Percentiles rank a stretch among this genome's conserved stretches.
phyloP scores from a whole-genome alignment of 2,888 invertebrate genomes.

The Notodonta ziczac region DNA sequence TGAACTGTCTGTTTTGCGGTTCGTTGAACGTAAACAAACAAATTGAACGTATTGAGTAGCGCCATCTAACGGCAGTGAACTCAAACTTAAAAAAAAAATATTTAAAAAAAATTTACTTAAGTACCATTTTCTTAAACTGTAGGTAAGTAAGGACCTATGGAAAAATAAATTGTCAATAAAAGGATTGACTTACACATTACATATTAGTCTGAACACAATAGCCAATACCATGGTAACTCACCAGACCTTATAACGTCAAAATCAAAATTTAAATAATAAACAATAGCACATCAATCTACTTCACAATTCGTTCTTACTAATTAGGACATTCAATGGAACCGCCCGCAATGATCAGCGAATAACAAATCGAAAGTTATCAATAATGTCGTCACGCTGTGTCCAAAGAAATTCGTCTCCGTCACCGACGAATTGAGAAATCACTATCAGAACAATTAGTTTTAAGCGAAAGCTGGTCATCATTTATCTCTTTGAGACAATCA shows the following conservation, averaged over 20 bases:
- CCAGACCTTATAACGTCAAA: too few species aligned
- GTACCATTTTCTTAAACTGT: too few species aligned
- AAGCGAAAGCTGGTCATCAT: slow-evolving; percentile 65
- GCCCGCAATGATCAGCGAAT: slow-evolving; percentile 38
- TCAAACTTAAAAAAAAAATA: neutral
- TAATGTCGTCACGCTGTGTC: slow-evolving; percentile 56
- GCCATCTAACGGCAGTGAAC: neutral
- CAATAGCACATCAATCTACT: slow-evolving; percentile 14
- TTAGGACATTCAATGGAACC: slow-evolving; percentile 29
- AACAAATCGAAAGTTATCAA: slow-evolving; percentile 57
- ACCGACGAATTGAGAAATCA: slow-evolving; percentile 67
- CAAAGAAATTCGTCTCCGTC: slow-evolving; percentile 65
- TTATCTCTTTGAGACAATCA: slow-evolving; percentile 64
- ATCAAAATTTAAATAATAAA: neutral
- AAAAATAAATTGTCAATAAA: too few species aligned
- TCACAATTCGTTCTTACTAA: slow-evolving; percentile 20
- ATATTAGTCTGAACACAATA: too few species aligned
- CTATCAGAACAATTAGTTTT: slow-evolving; percentile 70
- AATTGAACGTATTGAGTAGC: neutral
- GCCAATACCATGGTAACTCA: too few species aligned
- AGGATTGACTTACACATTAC: too few species aligned
- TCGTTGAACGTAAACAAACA: slow-evolving; percentile 1
- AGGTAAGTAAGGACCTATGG: too few species aligned
- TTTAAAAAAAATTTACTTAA: too few species aligned
- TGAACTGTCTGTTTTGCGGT: slow-evolving; percentile 41